phyloP scores from a whole-genome alignment of 2,797 vertebrate genomes.

The Crax fasciolata region DNA sequence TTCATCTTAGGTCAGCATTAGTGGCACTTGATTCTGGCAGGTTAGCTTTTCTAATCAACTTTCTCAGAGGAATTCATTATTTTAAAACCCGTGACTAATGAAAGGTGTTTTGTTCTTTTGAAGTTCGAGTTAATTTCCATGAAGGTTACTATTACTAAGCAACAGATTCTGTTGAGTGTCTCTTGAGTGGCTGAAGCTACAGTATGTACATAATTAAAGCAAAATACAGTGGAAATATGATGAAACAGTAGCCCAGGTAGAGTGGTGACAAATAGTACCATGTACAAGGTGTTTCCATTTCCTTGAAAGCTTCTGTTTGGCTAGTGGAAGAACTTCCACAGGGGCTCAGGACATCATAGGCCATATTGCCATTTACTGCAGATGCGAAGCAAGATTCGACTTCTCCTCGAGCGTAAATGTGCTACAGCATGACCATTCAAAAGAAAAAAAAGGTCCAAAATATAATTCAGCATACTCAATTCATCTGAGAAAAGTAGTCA shows the following conservation, averaged over 20 bases:
- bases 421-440: neutral
- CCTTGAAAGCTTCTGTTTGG: conserved; percentile 2
- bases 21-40: conserved; percentile 46
- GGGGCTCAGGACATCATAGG: neutral
- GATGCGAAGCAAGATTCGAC: neutral
- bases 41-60: conserved; percentile 80
- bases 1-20: neutral
- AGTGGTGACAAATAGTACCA: neutral
- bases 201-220: conserved; percentile 19
- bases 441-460: neutral
- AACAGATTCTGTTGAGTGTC: conserved; percentile 84
- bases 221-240: neutral
- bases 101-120: conserved; percentile 85
- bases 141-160: conserved; percentile 86
- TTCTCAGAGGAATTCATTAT: conserved; percentile 86
- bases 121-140: conserved; percentile 86
- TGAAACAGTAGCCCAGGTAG: neutral
- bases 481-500: neutral
- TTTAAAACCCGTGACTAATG: conserved; percentile 84
- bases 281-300: neutral
- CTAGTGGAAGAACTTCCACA: fast-evolving
- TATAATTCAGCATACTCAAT: neutral
- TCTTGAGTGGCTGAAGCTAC: conserved; percentile 70
- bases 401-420: neutral
- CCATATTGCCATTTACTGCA: fast-evolving